Conservation (phyloP, 1,140 invertebrate species). For the Leptonema lineaticorne region DNA sequence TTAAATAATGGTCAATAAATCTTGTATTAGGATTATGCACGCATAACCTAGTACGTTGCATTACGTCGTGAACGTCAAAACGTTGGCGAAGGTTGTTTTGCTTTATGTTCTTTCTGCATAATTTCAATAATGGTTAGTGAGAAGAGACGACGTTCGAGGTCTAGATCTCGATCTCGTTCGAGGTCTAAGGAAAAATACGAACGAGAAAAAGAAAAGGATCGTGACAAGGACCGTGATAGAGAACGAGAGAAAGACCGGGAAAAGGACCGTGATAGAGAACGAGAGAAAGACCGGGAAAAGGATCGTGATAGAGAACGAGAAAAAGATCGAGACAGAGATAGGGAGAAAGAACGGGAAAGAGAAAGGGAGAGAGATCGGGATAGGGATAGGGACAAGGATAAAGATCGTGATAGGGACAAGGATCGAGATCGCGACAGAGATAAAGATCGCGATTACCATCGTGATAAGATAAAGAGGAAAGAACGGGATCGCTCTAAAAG, state of each 20-base stretch:
- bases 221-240: constrained; percentile 45
- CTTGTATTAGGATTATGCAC: not conserved
- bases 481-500: constrained; percentile 44
- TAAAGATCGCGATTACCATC: constrained; percentile 45
- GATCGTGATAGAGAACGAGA: constrained; percentile 47
- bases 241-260: constrained; percentile 47
- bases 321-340: constrained; percentile 38
- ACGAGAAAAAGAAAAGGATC: constrained; percentile 33
- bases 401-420: constrained; percentile 46
- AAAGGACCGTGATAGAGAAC: constrained; percentile 47
- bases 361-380: too few relatives aligned
- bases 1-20: too few relatives aligned
- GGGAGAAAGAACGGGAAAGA: constrained; percentile 19
- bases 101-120: too few relatives aligned
- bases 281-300: constrained; percentile 44
- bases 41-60: not conserved
- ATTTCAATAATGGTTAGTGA: constrained; percentile 52
- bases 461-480: constrained; percentile 45
- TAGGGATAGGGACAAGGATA: constrained; percentile 32
- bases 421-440: constrained; percentile 45
- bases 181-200: constrained; percentile 53
- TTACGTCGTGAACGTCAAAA: too few relatives aligned
- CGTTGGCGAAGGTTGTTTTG: too few relatives aligned
- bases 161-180: constrained; percentile 34
- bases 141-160: constrained; percentile 49